Percentiles rank a stretch among this genome's conserved stretches.
phyloP scores from a whole-genome alignment of 2,797 vertebrate genomes.

The Rhabdomys pumilio region DNA sequence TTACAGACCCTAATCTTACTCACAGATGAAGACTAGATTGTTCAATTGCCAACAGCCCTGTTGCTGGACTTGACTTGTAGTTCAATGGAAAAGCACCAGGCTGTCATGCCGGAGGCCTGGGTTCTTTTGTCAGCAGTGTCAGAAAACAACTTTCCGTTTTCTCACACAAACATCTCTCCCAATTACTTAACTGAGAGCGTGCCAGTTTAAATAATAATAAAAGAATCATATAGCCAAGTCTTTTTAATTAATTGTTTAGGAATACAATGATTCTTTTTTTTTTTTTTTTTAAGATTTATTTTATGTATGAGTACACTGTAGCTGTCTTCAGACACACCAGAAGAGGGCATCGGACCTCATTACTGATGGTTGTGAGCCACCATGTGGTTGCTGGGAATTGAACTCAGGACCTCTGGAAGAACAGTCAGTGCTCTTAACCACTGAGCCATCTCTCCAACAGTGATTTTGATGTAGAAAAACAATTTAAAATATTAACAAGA shows the following conservation, averaged over 20 bases:
- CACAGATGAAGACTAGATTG: neutral
- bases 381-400: too few species aligned
- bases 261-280: neutral
- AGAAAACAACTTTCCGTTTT: neutral
- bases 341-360: too few species aligned
- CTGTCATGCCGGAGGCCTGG: neutral
- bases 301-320: too few species aligned
- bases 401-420: too few species aligned
- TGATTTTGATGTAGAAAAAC: slow-evolving; percentile 34
- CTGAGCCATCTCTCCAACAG: neutral
- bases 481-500: slow-evolving; percentile 22
- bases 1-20: slow-evolving; percentile 22
- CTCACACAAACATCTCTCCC: neutral
- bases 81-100: neutral
- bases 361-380: too few species aligned
- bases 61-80: neutral
- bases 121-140: neutral
- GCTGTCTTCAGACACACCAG: too few species aligned
- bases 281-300: too few species aligned
- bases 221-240: neutral
- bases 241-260: slow-evolving; percentile 29
- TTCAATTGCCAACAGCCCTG: neutral
- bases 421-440: too few species aligned
- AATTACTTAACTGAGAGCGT: neutral
- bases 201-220: slow-evolving; percentile 26